Percentiles rank a stretch among this genome's conserved stretches.
Evolutionary conservation across 92 coral and sea anemone species (phyloP).

Genomic region (Plumapathes pennacea): DNA sequence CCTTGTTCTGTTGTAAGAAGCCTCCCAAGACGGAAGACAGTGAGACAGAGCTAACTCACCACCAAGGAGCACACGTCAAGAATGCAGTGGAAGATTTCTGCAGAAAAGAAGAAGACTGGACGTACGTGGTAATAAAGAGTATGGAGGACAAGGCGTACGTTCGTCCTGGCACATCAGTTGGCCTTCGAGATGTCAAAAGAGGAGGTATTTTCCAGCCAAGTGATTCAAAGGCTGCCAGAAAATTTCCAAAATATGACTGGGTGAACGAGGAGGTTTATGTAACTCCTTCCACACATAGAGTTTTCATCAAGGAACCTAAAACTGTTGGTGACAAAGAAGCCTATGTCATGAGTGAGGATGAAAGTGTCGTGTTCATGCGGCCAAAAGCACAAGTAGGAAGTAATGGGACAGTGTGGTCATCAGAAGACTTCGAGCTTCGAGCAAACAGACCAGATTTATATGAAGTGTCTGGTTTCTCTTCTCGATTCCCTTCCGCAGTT

Average conservation of each 20-base stretch:
- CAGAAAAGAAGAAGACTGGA: slow-evolving; percentile 38
- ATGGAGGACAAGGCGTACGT: slow-evolving; percentile 56
- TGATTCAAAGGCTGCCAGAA: slow-evolving; percentile 23
- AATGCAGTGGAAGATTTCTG: slow-evolving; percentile 48
- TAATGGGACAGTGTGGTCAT: slow-evolving; percentile 52
- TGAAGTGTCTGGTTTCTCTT: slow-evolving; percentile 21
- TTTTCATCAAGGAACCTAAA: slow-evolving; percentile 46
- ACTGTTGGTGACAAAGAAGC: slow-evolving; percentile 30
- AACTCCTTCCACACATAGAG: slow-evolving; percentile 52
- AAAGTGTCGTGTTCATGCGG: slow-evolving; percentile 55
- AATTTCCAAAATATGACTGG: slow-evolving; percentile 69
- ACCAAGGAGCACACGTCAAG: slow-evolving; percentile 58
- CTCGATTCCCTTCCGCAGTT: no score
- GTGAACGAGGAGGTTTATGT: slow-evolving; percentile 42
- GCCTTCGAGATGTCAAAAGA: slow-evolving; percentile 33
- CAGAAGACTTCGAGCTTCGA: slow-evolving; percentile 35
- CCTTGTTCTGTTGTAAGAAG: slow-evolving; percentile 60
- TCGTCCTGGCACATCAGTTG: slow-evolving; percentile 52
- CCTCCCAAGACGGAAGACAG: slow-evolving; percentile 55
- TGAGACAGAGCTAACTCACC: slow-evolving; percentile 50
- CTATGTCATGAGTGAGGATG: slow-evolving; percentile 34
- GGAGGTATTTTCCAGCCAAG: slow-evolving; percentile 48
- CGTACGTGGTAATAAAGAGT: slow-evolving; percentile 24
- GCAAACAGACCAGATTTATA: slow-evolving; percentile 30
- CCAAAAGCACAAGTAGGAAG: slow-evolving; percentile 54